Evolutionary conservation across 2,113 vertebrate species (phyloP).

Genomic region (Talpa occidentalis): DNA sequence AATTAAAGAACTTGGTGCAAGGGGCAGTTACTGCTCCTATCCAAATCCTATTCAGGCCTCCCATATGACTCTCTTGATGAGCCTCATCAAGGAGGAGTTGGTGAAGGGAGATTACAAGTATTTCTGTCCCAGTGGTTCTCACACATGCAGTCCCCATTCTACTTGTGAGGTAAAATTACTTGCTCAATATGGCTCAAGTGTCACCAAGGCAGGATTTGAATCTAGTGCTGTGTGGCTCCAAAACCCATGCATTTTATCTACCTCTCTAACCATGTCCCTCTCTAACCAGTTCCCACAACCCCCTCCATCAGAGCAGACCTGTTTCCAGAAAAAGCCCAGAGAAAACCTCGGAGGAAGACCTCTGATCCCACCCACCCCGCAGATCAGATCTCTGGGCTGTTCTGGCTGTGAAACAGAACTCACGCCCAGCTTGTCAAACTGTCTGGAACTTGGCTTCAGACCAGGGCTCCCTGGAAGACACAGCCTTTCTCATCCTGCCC

Average conservation of each 20-base stretch:
- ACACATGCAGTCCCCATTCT: background rate
- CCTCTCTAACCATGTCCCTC: background rate
- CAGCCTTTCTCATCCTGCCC: background rate
- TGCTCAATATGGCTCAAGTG: background rate
- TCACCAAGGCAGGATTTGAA: background rate
- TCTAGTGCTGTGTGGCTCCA: background rate
- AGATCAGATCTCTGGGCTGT: background rate
- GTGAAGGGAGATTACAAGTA: background rate
- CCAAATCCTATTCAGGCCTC: background rate
- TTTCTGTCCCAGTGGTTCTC: background rate
- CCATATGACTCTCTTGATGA: background rate
- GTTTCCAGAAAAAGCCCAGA: slow-evolving; percentile 14
- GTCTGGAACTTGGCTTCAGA: background rate
- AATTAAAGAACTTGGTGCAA: background rate
- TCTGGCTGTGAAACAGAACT: background rate
- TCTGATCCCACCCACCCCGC: background rate
- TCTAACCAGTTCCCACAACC: background rate
- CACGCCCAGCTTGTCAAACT: background rate
- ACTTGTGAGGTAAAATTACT: background rate
- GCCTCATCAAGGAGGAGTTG: background rate
- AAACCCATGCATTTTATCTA: background rate
- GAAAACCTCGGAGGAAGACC: background rate
- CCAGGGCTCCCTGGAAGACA: background rate
- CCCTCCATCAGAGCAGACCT: background rate
- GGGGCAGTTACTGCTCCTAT: background rate